A percentile compares a stretch with the other conserved stretches of the same genome.
Conservation (phyloP, 2,888 invertebrate species). For the Meiosimyza platycephala region DNA sequence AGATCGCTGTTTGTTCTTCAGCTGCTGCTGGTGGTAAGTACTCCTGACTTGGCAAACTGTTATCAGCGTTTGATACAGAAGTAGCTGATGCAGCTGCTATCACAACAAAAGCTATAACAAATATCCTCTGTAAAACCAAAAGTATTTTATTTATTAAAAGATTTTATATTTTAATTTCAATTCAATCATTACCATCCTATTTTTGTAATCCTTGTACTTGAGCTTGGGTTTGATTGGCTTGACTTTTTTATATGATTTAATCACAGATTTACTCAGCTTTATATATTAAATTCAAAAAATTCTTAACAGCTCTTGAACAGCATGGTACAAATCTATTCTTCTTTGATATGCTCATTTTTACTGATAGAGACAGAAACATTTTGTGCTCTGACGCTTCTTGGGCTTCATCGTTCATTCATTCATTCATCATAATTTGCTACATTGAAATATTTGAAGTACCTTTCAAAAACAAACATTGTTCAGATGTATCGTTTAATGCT, state of each 20-base stretch:
- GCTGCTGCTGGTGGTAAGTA: constrained; percentile 41
- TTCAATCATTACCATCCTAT: constrained; percentile 28
- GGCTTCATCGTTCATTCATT: no score
- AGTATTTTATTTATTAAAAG: background rate
- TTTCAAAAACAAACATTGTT: no score
- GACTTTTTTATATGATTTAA: constrained; percentile 32
- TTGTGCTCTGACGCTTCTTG: no score
- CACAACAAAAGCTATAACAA: constrained; percentile 59
- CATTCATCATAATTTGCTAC: no score
- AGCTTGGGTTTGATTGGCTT: constrained; percentile 6
- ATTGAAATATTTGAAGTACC: no score
- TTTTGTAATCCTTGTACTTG: constrained; percentile 10
- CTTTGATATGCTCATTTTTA: no score
- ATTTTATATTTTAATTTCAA: no score
- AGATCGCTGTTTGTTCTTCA: constrained; percentile 33
- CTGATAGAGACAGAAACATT: no score
- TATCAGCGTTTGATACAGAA: constrained; percentile 54
- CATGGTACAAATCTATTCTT: no score
- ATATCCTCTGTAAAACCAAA: constrained; percentile 56
- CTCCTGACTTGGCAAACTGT: constrained; percentile 52
- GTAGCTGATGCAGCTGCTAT: constrained; percentile 60
- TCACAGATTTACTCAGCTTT: constrained; percentile 28
- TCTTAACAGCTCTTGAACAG: no score
- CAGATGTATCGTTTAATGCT: no score
- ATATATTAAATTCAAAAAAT: constrained; percentile 25